These are phyloP conservation scores for Zaprionus lineosus DNA, from an alignment of 2,888 invertebrate genomes.

Conservation along the genomic window DNA sequence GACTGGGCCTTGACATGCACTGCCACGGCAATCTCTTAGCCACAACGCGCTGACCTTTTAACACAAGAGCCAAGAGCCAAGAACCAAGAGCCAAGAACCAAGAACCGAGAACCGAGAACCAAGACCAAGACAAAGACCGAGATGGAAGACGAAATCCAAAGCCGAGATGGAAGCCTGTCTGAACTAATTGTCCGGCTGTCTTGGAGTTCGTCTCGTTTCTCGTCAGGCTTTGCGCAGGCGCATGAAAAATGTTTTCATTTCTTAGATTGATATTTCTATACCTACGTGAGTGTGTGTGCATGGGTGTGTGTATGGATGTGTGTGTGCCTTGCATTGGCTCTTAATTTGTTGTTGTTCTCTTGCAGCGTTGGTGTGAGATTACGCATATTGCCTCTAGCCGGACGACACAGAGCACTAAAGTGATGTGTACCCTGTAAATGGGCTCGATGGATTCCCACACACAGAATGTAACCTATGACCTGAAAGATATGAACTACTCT, in stretches of 20 bases:
- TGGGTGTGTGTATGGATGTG: conserved; percentile 8
- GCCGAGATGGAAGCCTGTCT: conserved; percentile 70
- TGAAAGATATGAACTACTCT: not conserved
- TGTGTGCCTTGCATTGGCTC: conserved; percentile 57
- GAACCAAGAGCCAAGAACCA: conserved; percentile 26
- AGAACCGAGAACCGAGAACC: not conserved
- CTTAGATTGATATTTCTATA: conserved; percentile 62
- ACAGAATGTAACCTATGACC: too few relatives aligned
- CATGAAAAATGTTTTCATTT: conserved; percentile 73
- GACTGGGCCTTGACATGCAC: conserved; percentile 18
- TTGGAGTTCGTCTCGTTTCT: conserved; percentile 33
- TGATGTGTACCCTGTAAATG: conserved; percentile 25
- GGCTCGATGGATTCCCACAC: too few relatives aligned
- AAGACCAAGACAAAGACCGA: conserved; percentile 6
- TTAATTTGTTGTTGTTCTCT: conserved; percentile 72
- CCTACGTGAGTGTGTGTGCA: conserved; percentile 27
- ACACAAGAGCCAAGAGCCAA: conserved; percentile 40
- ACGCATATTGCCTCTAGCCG: conserved; percentile 64
- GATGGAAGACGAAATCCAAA: not conserved
- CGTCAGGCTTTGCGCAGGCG: conserved; percentile 60
- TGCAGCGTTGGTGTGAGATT: conserved; percentile 64
- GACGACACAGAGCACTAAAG: conserved; percentile 18
- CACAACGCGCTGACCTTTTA: conserved; percentile 68
- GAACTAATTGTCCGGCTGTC: conserved; percentile 70
- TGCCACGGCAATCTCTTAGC: conserved; percentile 46